These are phyloP conservation scores for Sorex maritimensis DNA, from an alignment of 2,797 vertebrate species.

Conservation along the genomic window DNA sequence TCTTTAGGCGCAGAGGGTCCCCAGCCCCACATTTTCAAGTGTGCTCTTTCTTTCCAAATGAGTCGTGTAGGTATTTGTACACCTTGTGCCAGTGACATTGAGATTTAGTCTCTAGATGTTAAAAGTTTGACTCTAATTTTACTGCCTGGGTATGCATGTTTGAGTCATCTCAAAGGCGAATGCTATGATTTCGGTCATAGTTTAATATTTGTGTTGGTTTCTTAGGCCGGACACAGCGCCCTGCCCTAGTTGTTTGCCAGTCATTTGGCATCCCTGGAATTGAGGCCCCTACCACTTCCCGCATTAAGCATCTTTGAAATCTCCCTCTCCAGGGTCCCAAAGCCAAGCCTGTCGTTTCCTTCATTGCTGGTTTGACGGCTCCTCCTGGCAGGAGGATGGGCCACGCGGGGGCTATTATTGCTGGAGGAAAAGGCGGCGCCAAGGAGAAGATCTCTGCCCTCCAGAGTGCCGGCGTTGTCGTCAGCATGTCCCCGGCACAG, in stretches of 20 bases:
- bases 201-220: neutral
- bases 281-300: neutral
- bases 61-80: neutral
- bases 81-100: neutral
- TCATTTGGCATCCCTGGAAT: neutral
- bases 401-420: slow-evolving; percentile 98
- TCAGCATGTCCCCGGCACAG: slow-evolving; percentile 99
- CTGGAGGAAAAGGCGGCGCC: slow-evolving; percentile 98
- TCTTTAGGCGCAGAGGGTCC: too few relatives aligned
- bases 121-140: neutral
- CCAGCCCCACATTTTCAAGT: slow-evolving; percentile 4
- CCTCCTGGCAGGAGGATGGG: slow-evolving; percentile 98
- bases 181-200: neutral
- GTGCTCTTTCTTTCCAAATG: neutral
- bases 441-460: slow-evolving; percentile 99
- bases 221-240: neutral
- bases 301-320: neutral
- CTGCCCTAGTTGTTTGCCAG: neutral
- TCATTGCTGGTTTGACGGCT: slow-evolving; percentile 98
- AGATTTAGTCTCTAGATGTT: neutral
- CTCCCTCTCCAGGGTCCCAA: slow-evolving; percentile 93
- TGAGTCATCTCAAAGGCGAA: neutral
- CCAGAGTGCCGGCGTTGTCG: slow-evolving; percentile 96
- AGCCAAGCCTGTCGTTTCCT: slow-evolving; percentile 98
- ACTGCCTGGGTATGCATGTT: neutral